A percentile compares a stretch with the other conserved stretches of the same genome.
Evolutionary conservation across 2,888 invertebrate genomes (phyloP).

Genomic region (Perithous albicinctus): DNA sequence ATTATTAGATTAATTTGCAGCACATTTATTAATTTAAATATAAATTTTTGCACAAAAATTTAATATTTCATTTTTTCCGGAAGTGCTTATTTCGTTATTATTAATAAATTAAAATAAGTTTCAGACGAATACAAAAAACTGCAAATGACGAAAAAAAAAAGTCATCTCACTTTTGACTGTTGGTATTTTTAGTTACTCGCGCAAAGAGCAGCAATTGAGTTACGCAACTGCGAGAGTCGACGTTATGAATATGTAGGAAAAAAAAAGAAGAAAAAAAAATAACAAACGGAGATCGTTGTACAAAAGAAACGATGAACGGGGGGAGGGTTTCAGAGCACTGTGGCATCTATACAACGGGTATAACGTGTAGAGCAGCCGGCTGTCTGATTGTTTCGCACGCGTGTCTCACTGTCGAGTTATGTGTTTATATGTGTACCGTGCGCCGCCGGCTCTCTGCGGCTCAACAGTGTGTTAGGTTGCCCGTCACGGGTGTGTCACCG

Average conservation of each 20-base stretch:
- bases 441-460: not conserved
- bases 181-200: slow-evolving; percentile 2
- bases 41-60: too few species aligned
- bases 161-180: not conserved
- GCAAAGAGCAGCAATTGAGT: slow-evolving; percentile 57
- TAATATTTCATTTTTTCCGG: too few species aligned
- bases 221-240: slow-evolving; percentile 75
- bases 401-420: not conserved
- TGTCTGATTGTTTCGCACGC: slow-evolving; percentile 52
- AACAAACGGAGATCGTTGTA: slow-evolving; percentile 76
- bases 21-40: too few species aligned
- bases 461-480: slow-evolving; percentile 38
- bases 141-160: too few species aligned
- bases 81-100: too few species aligned
- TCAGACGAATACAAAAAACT: too few species aligned
- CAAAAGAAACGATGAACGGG: slow-evolving; percentile 76
- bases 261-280: too few species aligned
- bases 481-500: slow-evolving; percentile 75
- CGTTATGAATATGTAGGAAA: slow-evolving; percentile 82
- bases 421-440: not conserved
- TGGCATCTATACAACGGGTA: slow-evolving; percentile 34
- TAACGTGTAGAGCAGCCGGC: slow-evolving; percentile 11
- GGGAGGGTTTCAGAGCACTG: slow-evolving; percentile 32
- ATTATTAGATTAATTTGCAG: too few species aligned
- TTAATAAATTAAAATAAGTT: too few species aligned